phyloP scores from a whole-genome alignment of 2,113 vertebrate species.

The Rutilus rutilus region DNA sequence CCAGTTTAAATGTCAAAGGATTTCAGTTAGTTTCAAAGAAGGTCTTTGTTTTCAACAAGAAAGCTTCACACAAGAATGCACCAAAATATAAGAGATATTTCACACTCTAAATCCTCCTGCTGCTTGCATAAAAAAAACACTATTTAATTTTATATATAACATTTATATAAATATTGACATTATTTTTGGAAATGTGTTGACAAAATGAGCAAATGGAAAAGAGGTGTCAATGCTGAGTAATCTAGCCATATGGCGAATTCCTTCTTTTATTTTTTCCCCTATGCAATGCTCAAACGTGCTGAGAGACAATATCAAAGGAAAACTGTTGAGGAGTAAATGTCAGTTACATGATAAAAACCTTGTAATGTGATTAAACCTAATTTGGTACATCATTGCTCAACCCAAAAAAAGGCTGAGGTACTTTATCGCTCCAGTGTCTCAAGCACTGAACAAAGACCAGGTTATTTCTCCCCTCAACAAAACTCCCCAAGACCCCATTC shows the following conservation, averaged over 20 bases:
- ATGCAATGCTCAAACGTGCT: background rate
- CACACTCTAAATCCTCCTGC: background rate
- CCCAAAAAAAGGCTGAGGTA: constrained; percentile 36
- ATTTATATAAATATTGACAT: constrained; percentile 26
- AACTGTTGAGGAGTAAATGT: constrained; percentile 47
- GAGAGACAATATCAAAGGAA: constrained; percentile 18
- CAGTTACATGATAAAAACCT: constrained; percentile 55
- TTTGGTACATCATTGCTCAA: constrained; percentile 52
- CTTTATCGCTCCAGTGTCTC: constrained; percentile 19
- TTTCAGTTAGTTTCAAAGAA: background rate
- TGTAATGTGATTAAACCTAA: constrained; percentile 59
- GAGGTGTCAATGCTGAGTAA: background rate
- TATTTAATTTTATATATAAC: constrained; percentile 5
- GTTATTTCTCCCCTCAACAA: constrained; percentile 9
- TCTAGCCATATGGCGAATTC: background rate
- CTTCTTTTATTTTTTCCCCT: background rate
- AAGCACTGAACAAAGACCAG: constrained; percentile 47
- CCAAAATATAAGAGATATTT: background rate
- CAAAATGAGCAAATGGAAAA: background rate
- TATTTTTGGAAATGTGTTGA: constrained; percentile 16
- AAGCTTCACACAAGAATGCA: constrained; percentile 13
- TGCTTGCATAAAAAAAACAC: background rate
- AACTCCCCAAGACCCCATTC: constrained; percentile 17
- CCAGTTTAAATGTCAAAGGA: constrained; percentile 24
- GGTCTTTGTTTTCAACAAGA: constrained; percentile 6